Evolutionary conservation across 2,113 vertebrate species (phyloP), one percentile per base, ranked within the genome.

Genomic region (Chlorocebus sabaeus): DNA sequence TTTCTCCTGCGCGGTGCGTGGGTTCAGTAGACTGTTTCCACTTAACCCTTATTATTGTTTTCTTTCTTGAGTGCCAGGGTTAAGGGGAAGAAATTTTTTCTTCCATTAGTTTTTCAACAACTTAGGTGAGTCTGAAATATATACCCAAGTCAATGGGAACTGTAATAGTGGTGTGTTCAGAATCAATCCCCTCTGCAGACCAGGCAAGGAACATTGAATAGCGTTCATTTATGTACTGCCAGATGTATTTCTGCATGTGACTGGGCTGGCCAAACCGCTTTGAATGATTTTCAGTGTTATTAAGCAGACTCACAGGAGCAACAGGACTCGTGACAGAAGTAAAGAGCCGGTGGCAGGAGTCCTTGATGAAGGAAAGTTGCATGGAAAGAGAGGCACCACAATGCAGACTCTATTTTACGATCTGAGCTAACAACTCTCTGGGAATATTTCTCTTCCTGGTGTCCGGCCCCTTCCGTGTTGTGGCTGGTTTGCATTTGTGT

Each of bases 401-500:
- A 94, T 48, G 73, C 93, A 84, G 84, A 40, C 98, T 97, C 81
- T 55, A 61, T 93, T 95, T 98, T 45, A 72, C 43, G 89, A 73
- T 84, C 91, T 61, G 93, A 91, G 78, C 79, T 70, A 80, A 72
- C 85, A 68, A 48, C 85, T 98, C 98, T 95, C 92, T 43, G 80
- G 90, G 94, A 97, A 93, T 92, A 82, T 90, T 72, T 64, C 96
- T 97, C 82, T 93, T 91, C 92, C 90, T 94, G 96, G 92, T 94
- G 95, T 96, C 98, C 98, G 68, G 96, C 38, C 80, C 93, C 90
- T 89, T 96, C 95, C 95, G 75, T 96, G 96, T 82, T 97, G 89
- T 95, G 94, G 87, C 96, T 96, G 96, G 85, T 98, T 98, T 98
- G 88, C 98, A 97, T 98, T 98, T 98, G 97, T 98, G 97, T 98